A percentile compares a stretch with the other conserved stretches of the same genome.
These are phyloP conservation scores for Orbicella faveolata DNA, from an alignment of 64 coral and sea anemone genomes.

Conservation along the genomic window DNA sequence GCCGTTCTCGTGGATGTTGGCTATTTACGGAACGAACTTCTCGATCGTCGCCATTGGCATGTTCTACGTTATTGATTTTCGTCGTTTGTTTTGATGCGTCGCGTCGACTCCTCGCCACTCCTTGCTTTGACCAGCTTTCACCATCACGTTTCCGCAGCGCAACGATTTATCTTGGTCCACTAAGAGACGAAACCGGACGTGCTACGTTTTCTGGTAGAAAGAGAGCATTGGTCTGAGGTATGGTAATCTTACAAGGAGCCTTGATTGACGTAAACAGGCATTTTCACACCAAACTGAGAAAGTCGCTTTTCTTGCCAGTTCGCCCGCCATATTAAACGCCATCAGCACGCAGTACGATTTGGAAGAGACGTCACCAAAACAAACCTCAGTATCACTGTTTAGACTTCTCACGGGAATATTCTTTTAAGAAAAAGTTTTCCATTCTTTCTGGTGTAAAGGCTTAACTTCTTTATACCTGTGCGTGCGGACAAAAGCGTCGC, in stretches of 20 bases:
- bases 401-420: neutral
- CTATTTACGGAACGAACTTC: conserved; percentile 79
- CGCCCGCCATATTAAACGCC: conserved; percentile 42
- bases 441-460: neutral
- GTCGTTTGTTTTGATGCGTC: conserved; percentile 37
- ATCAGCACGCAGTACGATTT: neutral
- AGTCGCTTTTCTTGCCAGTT: conserved; percentile 63
- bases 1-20: conserved; percentile 76
- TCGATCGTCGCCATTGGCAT: conserved; percentile 73
- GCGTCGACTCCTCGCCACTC: neutral
- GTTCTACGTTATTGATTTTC: conserved; percentile 77
- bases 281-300: conserved; percentile 67
- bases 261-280: conserved; percentile 50
- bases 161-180: neutral
- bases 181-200: neutral
- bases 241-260: conserved; percentile 51
- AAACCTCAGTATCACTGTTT: neutral
- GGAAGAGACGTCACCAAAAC: neutral
- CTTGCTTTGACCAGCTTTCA: neutral
- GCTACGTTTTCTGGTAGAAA: neutral
- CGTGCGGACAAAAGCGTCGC: neutral
- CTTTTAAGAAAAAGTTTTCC: neutral
- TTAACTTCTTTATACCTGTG: neutral
- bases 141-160: neutral
- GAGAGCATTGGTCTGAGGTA: neutral